These are phyloP conservation scores for Cyclophora punctaria DNA, from an alignment of 2,888 invertebrate species.

Conservation along the genomic window DNA sequence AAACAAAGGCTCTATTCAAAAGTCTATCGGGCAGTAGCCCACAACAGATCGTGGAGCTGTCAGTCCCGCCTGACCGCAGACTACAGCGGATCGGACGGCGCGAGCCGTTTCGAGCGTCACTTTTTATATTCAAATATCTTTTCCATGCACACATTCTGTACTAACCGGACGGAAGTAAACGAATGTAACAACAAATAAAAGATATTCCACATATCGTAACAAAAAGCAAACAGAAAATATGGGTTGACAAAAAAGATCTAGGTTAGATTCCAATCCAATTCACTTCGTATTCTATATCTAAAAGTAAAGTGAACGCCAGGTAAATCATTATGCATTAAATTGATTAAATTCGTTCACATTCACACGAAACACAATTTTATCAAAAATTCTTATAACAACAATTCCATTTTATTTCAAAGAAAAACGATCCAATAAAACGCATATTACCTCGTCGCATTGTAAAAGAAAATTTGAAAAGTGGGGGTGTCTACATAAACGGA, in stretches of 20 bases:
- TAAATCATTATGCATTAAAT: conserved; percentile 13
- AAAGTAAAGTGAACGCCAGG: too few species aligned
- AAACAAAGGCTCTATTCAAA: conserved; percentile 53
- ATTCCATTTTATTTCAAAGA: conserved; percentile 51
- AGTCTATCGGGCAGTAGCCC: conserved; percentile 50
- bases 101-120: conserved; percentile 26
- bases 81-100: conserved; percentile 42
- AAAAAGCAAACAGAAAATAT: too few species aligned
- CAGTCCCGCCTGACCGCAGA: conserved; percentile 55
- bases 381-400: conserved; percentile 38
- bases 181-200: conserved; percentile 15
- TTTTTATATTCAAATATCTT: conserved; percentile 31
- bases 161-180: conserved; percentile 16
- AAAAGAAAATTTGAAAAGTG: conserved; percentile 58
- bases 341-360: conserved; percentile 12
- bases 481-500: conserved; percentile 52
- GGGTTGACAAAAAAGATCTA: too few species aligned
- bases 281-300: too few species aligned
- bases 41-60: conserved; percentile 55
- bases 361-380: conserved; percentile 14
- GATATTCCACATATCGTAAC: too few species aligned
- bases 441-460: conserved; percentile 57
- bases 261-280: too few species aligned
- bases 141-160: conserved; percentile 21
- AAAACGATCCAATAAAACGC: conserved; percentile 59